phyloP scores from a whole-genome alignment of 35 echinoderm and acorn worm species.

The Acanthaster planci region DNA sequence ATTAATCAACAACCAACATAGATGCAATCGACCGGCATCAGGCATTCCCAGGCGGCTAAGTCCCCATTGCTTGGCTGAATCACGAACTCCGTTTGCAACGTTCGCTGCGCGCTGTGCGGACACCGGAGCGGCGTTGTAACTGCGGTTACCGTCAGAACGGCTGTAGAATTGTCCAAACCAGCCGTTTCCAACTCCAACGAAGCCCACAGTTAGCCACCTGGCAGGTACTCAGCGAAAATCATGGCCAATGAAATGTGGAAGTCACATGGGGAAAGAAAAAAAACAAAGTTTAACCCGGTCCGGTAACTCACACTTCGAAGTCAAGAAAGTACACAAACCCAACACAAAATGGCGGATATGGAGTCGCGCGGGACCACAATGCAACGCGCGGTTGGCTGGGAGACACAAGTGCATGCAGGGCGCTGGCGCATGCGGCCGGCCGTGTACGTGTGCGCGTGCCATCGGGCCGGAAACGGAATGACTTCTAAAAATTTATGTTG shows the following conservation, averaged over 20 bases:
- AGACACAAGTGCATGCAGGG: neutral
- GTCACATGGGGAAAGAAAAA: neutral
- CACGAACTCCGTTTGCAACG: neutral
- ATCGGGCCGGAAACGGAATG: too few relatives aligned
- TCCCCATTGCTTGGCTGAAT: constrained; percentile 7
- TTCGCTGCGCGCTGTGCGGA: neutral
- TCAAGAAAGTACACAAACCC: constrained; percentile 22
- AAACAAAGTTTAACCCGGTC: neutral
- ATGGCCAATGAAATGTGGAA: neutral
- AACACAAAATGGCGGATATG: constrained; percentile 4
- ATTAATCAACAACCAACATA: neutral
- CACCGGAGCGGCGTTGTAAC: neutral
- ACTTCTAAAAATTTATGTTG: too few relatives aligned
- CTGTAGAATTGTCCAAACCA: neutral
- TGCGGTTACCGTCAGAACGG: neutral
- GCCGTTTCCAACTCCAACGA: neutral
- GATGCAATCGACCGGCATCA: neutral
- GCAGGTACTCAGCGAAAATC: neutral
- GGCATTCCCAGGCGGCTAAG: neutral
- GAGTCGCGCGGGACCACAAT: constrained; percentile 1
- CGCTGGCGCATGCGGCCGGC: too few relatives aligned
- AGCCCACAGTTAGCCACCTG: neutral
- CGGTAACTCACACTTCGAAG: neutral
- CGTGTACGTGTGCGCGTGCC: too few relatives aligned
- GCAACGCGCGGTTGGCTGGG: constrained; percentile 19